Evolutionary conservation across 2,797 vertebrate species (phyloP).

Genomic region (Potorous gilbertii): DNA sequence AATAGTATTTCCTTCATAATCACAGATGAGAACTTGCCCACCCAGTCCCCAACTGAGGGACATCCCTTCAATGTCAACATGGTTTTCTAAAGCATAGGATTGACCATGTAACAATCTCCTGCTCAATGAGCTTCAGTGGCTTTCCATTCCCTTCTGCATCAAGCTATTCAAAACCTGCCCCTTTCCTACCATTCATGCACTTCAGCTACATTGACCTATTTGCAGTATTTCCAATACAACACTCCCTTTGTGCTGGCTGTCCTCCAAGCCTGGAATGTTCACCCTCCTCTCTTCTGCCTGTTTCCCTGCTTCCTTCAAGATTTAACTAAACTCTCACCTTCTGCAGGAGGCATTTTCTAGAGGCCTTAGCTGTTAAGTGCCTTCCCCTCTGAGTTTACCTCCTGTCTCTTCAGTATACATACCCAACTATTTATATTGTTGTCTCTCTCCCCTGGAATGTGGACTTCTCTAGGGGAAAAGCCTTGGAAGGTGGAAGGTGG

Average conservation of each 20-base stretch:
- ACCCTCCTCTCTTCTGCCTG: no score
- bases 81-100: not conserved
- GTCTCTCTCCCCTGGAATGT: not conserved
- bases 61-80: not conserved
- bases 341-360: not conserved
- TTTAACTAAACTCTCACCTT: not conserved
- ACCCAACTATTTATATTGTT: no score
- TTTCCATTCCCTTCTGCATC: no score
- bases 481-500: not conserved
- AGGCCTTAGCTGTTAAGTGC: not conserved
- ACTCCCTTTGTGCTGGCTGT: no score
- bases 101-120: not conserved
- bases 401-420: no score
- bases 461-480: not conserved
- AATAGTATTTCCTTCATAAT: not conserved
- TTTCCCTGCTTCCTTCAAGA: not conserved
- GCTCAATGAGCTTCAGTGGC: not conserved
- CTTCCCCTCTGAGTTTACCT: not conserved
- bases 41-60: no score
- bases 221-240: no score
- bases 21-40: not conserved
- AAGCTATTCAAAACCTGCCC: no score
- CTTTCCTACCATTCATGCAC: no score
- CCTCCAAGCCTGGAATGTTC: no score
- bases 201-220: no score